Conservation (phyloP, 2,113 vertebrate species). For the Colaptes auratus region DNA sequence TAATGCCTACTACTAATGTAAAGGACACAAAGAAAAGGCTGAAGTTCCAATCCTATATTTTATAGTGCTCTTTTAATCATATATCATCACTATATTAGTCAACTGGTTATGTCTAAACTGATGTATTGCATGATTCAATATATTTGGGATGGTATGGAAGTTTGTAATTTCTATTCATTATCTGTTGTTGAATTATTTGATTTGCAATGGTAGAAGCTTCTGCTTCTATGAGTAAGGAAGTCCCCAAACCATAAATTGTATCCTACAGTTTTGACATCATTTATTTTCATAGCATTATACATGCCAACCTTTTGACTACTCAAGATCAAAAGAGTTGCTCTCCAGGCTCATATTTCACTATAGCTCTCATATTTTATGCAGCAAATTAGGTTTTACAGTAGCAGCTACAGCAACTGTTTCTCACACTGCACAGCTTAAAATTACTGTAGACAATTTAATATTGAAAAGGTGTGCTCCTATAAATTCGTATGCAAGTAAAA, state of each 20-base stretch:
- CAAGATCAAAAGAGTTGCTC: constrained; percentile 77
- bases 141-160: not conserved
- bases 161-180: constrained; percentile 35
- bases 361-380: constrained; percentile 53
- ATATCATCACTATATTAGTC: not conserved
- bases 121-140: not conserved
- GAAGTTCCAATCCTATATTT: not conserved
- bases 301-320: constrained; percentile 76
- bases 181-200: not conserved
- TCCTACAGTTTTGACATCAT: constrained; percentile 72
- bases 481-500: not conserved
- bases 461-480: not conserved
- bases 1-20: not conserved
- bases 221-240: constrained; percentile 46
- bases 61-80: not conserved
- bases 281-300: constrained; percentile 76
- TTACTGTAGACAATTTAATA: not conserved
- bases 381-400: constrained; percentile 65
- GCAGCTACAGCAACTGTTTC: constrained; percentile 27
- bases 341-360: constrained; percentile 70
- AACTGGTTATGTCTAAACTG: not conserved
- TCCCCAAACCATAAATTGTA: constrained; percentile 70
- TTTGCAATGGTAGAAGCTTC: constrained; percentile 30
- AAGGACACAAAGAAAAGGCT: not conserved
- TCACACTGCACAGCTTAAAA: not conserved